These are phyloP conservation scores for Cyprinodon brontotheroides DNA, from an alignment of 2,113 vertebrate genomes.

Conservation along the genomic window DNA sequence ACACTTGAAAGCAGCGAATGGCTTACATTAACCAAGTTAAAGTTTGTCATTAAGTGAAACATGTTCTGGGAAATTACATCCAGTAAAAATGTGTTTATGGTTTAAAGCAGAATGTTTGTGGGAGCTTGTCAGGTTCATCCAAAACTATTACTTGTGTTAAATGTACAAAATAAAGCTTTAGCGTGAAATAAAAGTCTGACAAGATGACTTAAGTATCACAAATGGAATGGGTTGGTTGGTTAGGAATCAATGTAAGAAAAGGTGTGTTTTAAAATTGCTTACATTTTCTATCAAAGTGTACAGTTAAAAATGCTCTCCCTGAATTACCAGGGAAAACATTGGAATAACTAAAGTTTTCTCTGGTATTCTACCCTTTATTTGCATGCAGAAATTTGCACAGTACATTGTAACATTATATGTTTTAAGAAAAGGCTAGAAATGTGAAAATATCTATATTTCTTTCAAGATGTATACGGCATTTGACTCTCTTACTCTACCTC, in stretches of 20 bases:
- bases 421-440: no score
- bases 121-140: slow-evolving; percentile 20
- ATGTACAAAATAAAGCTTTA: slow-evolving; percentile 8
- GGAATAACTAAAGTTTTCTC: no score
- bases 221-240: background rate
- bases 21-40: slow-evolving; percentile 24
- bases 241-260: background rate
- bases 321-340: no score
- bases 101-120: slow-evolving; percentile 32
- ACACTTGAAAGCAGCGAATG: slow-evolving; percentile 27
- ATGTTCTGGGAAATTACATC: slow-evolving; percentile 19
- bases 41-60: slow-evolving; percentile 32
- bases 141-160: slow-evolving; percentile 28
- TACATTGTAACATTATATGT: no score
- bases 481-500: no score
- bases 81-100: slow-evolving; percentile 49
- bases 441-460: no score
- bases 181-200: background rate
- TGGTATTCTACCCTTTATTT: no score
- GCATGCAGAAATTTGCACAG: no score
- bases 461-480: no score
- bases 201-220: background rate
- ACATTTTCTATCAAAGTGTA: background rate
- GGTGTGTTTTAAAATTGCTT: background rate
- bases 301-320: no score